Percentiles rank a stretch among this genome's conserved stretches.
Evolutionary conservation across 2,113 vertebrate genomes (phyloP).

Genomic region (Dipodomys ordii): DNA sequence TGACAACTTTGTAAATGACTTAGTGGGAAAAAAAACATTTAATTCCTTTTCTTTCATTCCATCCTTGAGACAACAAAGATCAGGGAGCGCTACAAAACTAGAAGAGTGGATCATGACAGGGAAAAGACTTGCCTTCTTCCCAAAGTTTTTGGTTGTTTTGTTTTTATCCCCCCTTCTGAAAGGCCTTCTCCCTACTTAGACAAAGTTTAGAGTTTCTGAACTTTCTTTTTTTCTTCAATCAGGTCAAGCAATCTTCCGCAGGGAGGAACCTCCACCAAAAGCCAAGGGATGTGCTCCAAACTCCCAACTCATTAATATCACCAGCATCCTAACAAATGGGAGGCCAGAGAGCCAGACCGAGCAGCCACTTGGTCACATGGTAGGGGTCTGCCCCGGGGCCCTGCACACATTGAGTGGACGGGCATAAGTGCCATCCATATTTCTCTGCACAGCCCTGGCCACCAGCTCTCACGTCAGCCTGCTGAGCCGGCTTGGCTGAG

Average conservation of each 20-base stretch:
- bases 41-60: background rate
- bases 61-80: background rate
- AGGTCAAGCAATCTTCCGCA: constrained; percentile 78
- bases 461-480: constrained; percentile 90
- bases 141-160: constrained; percentile 6
- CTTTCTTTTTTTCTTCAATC: constrained; percentile 80
- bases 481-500: constrained; percentile 92
- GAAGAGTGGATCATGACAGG: background rate
- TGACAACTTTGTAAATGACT: background rate
- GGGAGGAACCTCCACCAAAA: constrained; percentile 75
- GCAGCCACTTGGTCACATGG: constrained; percentile 93
- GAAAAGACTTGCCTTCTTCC: background rate
- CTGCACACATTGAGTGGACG: constrained; percentile 89
- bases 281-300: constrained; percentile 81
- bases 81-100: background rate
- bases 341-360: constrained; percentile 87
- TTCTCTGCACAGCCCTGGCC: constrained; percentile 86
- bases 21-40: background rate
- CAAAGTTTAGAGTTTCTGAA: constrained; percentile 71
- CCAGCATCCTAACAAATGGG: constrained; percentile 90
- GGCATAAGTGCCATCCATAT: constrained; percentile 88
- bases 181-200: constrained; percentile 30
- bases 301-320: constrained; percentile 86
- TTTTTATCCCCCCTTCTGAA: background rate
- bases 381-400: constrained; percentile 93